phyloP scores from a whole-genome alignment of 2,888 invertebrate species.

The Oligia fasciuncula region DNA sequence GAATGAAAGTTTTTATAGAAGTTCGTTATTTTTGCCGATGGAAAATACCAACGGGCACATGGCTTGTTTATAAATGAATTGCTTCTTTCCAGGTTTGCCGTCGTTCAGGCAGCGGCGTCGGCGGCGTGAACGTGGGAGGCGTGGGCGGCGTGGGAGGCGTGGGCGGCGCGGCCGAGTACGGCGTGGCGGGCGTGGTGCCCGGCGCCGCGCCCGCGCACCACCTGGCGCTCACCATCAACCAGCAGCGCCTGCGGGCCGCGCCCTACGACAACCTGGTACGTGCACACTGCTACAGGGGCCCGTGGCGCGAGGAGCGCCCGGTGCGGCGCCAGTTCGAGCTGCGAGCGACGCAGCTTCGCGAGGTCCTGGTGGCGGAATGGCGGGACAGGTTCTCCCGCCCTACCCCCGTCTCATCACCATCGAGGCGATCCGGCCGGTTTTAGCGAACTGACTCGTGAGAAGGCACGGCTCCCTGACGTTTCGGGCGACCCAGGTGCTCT shows the following conservation, averaged over 20 bases:
- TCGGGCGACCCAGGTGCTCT: too few species aligned
- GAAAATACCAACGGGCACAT: too few species aligned
- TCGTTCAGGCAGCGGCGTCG: constrained; percentile 81
- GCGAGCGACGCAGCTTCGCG: too few species aligned
- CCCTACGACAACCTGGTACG: constrained; percentile 94
- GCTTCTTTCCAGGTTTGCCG: constrained; percentile 83
- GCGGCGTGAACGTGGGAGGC: constrained; percentile 69
- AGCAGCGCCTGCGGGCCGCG: constrained; percentile 94
- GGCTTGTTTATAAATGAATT: neutral
- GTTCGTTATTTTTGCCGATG: neutral
- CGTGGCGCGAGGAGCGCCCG: too few species aligned
- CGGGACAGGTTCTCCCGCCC: too few species aligned
- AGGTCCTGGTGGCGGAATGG: too few species aligned
- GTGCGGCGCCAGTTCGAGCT: too few species aligned
- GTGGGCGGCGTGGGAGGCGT: constrained; percentile 83
- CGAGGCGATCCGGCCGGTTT: too few species aligned
- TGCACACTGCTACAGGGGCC: neutral
- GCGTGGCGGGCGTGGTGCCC: constrained; percentile 87
- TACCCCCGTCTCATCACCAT: too few species aligned
- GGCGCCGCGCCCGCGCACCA: constrained; percentile 89
- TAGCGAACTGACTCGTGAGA: too few species aligned
- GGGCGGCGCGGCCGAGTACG: constrained; percentile 76
- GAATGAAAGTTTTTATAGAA: neutral
- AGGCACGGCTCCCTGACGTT: too few species aligned
- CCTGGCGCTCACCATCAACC: constrained; percentile 98